These are phyloP conservation scores for Mormyrus lacerda DNA, from an alignment of 2,113 vertebrate genomes.

Conservation along the genomic window DNA sequence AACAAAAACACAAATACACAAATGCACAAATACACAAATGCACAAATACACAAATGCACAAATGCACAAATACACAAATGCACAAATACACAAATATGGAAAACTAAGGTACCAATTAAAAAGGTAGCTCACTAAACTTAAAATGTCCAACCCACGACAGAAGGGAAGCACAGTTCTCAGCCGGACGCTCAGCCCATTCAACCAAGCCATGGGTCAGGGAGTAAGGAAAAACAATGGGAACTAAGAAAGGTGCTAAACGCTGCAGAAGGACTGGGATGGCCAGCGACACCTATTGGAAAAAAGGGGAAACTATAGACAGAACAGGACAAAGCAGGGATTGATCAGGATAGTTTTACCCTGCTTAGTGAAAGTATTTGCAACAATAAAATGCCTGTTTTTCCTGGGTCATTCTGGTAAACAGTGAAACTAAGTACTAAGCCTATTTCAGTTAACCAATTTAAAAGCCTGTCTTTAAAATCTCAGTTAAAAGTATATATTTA, in stretches of 20 bases:
- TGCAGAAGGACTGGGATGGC: neutral
- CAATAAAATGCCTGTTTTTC: neutral
- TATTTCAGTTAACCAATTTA: neutral
- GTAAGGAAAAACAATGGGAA: neutral
- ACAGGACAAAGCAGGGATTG: neutral
- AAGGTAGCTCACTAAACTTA: neutral
- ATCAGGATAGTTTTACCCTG: neutral
- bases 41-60: too few species aligned
- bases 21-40: too few species aligned
- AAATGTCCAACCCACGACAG: neutral
- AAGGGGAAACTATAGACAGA: neutral
- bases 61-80: too few species aligned
- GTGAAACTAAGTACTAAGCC: neutral
- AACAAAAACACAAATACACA: too few species aligned
- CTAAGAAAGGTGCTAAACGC: neutral
- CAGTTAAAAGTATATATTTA: neutral
- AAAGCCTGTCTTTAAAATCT: neutral
- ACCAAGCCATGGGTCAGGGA: neutral
- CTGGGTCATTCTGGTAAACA: neutral
- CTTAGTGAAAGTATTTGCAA: neutral
- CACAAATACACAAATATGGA: neutral
- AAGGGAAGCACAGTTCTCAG: neutral
- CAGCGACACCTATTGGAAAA: neutral
- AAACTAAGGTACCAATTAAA: neutral
- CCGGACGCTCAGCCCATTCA: neutral